A percentile compares a stretch with the other conserved stretches of the same genome.
phyloP scores from a whole-genome alignment of 2,888 invertebrate species.

The Zygothrica quintamaculata region DNA sequence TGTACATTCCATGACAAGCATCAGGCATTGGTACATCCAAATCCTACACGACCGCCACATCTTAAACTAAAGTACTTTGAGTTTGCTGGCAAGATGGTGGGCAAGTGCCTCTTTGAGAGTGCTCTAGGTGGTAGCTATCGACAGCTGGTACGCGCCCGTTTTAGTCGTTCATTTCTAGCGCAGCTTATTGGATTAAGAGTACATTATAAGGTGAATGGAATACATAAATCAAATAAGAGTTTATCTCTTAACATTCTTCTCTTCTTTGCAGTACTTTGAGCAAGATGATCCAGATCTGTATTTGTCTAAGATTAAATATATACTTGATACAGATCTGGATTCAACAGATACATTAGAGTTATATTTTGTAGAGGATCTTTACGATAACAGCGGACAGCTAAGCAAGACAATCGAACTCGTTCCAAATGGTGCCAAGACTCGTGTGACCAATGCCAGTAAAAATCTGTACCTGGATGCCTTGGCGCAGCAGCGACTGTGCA shows the following conservation, averaged over 20 bases:
- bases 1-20: conserved; percentile 93
- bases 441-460: conserved; percentile 87
- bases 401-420: conserved; percentile 92
- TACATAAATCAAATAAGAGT: background rate
- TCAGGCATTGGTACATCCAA: conserved; percentile 95
- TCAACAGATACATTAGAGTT: conserved; percentile 90
- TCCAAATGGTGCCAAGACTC: conserved; percentile 91
- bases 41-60: conserved; percentile 90
- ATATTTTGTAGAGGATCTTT: conserved; percentile 95
- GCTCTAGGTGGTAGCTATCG: conserved; percentile 95
- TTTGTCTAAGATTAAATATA: conserved; percentile 96
- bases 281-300: conserved; percentile 98
- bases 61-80: conserved; percentile 95
- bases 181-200: conserved; percentile 97
- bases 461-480: conserved; percentile 93
- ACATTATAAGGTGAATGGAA: conserved; percentile 91
- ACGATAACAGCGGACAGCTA: conserved; percentile 91
- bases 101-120: conserved; percentile 97
- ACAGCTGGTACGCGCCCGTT: conserved; percentile 94
- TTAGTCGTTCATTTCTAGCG: conserved; percentile 96
- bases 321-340: conserved; percentile 95
- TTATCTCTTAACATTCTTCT: background rate
- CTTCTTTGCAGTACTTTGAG: conserved; percentile 91
- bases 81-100: conserved; percentile 96
- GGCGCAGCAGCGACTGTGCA: conserved; percentile 94